Percentiles rank a stretch among this genome's conserved stretches.
Conservation (phyloP, 2,113 vertebrate species). For the Chaetorhynchus papuensis region DNA sequence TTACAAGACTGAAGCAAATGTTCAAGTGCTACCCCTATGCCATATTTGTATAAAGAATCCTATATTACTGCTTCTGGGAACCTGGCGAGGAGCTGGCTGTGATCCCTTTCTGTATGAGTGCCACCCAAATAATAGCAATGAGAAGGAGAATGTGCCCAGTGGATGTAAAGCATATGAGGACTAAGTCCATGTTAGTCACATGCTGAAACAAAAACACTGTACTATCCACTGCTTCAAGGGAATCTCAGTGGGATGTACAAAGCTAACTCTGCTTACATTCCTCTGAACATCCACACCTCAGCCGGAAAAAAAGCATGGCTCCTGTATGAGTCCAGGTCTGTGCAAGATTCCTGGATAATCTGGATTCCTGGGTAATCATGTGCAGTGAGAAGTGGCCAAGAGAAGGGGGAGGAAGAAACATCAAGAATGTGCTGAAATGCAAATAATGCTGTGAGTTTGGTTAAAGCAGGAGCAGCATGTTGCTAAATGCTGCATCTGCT, state of each 20-base stretch:
- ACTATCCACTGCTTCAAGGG: not conserved
- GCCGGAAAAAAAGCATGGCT: not conserved
- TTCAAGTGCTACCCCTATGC: not conserved
- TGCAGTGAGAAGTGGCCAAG: not conserved
- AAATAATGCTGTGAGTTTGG: not conserved
- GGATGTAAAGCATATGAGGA: not conserved
- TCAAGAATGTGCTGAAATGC: not conserved
- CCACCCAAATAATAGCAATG: rapidly evolving
- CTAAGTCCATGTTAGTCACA: not conserved
- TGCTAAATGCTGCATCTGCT: not conserved
- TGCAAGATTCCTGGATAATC: not conserved
- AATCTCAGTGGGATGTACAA: not conserved
- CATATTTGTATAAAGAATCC: not conserved
- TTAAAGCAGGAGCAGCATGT: not conserved
- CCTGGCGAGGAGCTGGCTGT: not conserved
- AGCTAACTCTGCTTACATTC: not conserved
- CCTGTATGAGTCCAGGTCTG: not conserved
- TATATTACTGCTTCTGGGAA: not conserved
- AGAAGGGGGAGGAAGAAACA: not conserved
- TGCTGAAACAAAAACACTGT: not conserved
- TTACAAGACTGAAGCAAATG: not conserved
- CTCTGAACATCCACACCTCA: not conserved
- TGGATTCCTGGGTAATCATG: not conserved
- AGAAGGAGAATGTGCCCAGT: not conserved
- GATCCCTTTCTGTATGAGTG: not conserved